These are phyloP conservation scores for Onchidella celtica DNA, from an alignment of 2,888 invertebrate genomes.

Conservation along the genomic window DNA sequence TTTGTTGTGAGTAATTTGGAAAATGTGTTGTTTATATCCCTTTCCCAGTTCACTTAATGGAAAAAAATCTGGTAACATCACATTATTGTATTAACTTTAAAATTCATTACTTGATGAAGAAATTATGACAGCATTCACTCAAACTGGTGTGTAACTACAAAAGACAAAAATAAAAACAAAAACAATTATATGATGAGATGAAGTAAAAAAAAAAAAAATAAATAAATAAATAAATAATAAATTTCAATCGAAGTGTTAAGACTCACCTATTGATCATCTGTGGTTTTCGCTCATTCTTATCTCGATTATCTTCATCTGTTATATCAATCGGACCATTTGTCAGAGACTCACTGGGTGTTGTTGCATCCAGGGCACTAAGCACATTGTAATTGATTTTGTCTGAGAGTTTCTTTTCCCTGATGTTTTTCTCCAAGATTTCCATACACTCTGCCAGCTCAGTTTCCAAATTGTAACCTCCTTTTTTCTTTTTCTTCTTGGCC, in stretches of 20 bases:
- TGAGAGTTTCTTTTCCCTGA: conserved; percentile 97
- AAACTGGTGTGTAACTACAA: too few species aligned
- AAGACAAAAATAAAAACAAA: neutral
- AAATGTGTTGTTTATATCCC: too few species aligned
- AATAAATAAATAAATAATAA: neutral
- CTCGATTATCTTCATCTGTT: conserved; percentile 15
- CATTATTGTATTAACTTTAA: neutral
- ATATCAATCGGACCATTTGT: conserved; percentile 16
- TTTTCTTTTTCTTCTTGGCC: conserved; percentile 50
- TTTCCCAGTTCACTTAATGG: too few species aligned
- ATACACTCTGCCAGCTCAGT: conserved; percentile 82
- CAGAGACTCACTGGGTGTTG: neutral
- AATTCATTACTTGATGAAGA: too few species aligned
- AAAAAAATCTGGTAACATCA: neutral
- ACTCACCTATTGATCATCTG: conserved; percentile 38
- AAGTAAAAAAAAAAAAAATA: conserved; percentile 4
- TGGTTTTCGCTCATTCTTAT: neutral
- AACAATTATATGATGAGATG: neutral
- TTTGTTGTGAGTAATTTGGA: too few species aligned
- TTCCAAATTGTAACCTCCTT: conserved; percentile 53
- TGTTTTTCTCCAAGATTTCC: conserved; percentile 97
- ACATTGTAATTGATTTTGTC: conserved; percentile 99
- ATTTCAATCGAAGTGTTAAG: neutral
- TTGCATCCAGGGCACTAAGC: conserved; percentile 86
- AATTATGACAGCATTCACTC: too few species aligned